Conservation (phyloP, 2,113 vertebrate species). For the Mungos mungo region DNA sequence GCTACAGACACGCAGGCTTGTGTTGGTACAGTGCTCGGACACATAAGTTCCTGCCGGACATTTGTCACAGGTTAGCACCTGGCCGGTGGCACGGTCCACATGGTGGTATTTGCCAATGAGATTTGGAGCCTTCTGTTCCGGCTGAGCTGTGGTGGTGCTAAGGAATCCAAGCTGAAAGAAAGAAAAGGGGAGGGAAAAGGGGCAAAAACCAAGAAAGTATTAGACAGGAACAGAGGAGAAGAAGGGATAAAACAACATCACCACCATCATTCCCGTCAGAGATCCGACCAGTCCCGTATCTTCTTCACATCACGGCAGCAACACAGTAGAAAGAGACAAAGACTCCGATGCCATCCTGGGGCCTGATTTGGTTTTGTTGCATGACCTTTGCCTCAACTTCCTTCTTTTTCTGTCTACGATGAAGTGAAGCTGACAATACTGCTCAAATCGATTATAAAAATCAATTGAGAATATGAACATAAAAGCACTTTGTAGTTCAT, state of each 20-base stretch:
- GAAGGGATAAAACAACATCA: not conserved
- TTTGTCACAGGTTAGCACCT: constrained; percentile 93
- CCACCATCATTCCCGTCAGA: not conserved
- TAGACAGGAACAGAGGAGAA: not conserved
- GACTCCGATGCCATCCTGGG: not conserved
- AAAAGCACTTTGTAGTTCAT: not conserved
- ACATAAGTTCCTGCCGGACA: constrained; percentile 97
- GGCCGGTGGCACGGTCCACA: constrained; percentile 87
- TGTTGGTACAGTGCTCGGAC: constrained; percentile 91
- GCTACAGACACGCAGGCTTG: constrained; percentile 92
- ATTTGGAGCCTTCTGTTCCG: constrained; percentile 82
- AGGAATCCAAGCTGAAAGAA: constrained; percentile 89
- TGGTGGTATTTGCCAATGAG: constrained; percentile 91
- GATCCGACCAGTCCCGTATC: too few species aligned
- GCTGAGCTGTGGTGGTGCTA: constrained; percentile 84
- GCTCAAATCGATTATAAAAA: not conserved
- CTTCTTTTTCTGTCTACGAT: not conserved
- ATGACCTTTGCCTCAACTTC: not conserved
- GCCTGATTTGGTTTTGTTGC: not conserved
- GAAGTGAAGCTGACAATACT: not conserved
- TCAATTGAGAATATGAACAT: not conserved
- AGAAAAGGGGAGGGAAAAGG: not conserved
- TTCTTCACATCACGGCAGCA: not conserved
- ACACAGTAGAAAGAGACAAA: not conserved
- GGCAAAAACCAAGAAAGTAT: constrained; percentile 36